Evolutionary conservation across 2,888 invertebrate species (phyloP).

Genomic region (Stenolophus ochropezus): DNA sequence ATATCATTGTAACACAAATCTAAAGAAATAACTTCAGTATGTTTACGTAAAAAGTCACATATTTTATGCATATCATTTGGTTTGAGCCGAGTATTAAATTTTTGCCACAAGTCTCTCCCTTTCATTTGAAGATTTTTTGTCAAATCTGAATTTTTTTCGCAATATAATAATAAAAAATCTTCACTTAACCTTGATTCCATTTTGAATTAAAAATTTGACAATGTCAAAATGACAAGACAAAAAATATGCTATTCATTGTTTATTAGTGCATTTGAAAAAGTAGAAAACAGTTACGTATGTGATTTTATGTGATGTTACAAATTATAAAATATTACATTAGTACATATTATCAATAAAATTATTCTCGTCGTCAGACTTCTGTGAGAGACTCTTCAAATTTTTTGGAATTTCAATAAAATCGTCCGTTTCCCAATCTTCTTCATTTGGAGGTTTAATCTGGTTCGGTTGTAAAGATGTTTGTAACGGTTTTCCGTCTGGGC

Average conservation of each 20-base stretch:
- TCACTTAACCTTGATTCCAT: constrained; percentile 66
- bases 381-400: constrained; percentile 30
- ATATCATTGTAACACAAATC: constrained; percentile 77
- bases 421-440: constrained; percentile 80
- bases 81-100: constrained; percentile 72
- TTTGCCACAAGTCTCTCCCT: constrained; percentile 74
- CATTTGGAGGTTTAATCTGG: constrained; percentile 74
- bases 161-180: constrained; percentile 68
- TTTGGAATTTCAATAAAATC: constrained; percentile 80
- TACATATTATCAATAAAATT: constrained; percentile 39
- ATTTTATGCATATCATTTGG: constrained; percentile 75
- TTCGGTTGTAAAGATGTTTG: constrained; percentile 76
- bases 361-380: neutral
- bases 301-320: neutral
- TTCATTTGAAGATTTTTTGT: constrained; percentile 74
- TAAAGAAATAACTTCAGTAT: constrained; percentile 74
- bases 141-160: constrained; percentile 76
- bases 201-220: constrained; percentile 44
- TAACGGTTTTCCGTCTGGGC: constrained; percentile 78
- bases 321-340: neutral
- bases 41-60: constrained; percentile 72
- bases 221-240: neutral
- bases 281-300: neutral
- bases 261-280: constrained; percentile 2
- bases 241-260: neutral